Base-by-base conservation (phyloP, 2,888 invertebrate species). In the Deroplatys truncata region DNA sequence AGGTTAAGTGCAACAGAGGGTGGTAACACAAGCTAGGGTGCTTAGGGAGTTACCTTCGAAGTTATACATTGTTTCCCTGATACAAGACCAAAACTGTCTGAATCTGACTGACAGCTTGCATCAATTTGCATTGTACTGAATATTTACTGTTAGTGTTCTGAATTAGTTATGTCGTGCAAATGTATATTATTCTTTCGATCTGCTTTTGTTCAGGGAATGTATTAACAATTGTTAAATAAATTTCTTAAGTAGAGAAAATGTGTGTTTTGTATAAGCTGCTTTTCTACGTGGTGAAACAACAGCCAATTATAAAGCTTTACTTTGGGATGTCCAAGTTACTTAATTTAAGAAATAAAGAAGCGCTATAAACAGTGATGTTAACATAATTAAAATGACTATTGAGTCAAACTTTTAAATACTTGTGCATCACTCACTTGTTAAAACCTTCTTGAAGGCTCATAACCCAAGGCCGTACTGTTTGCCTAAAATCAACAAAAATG, bases 211-310 rank as follows among this genome's bases (percentile, higher is more conserved):
- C 87, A 89, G 83, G 86, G 86, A 89, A 86, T 89, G 86, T 89
- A 89, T 84, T 89, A 28, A 86, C 83, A 28, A 84, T 89, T 89
- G 89, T 89, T 89, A 89, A 89, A 89, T 89, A 86, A 89, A 89
- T 89, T 89, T 89, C 86, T 82, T 89, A 89, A 82, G 89, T 89
- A 89, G 89, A 89, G 28, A 84, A n/a, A 84, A 28, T 29, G n/a
- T 28, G 31, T 84, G 15, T 43, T 31, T 84, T 16, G n/a, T 16
- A 31, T 28, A 28, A 84, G 20, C 2, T 29, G 8, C 1, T 5
- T 2, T 35, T 85, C 43, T 85, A 43, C 1, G 1, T 56, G 16
- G 56, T 56, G 16, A 20, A 56, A 72, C 20, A 16, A 20, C 3
- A 35, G 8, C 35, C 8, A 8, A 8, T 35, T 0, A 35, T 8